Evolutionary conservation across 2,888 invertebrate genomes (phyloP), one percentile per base, ranked within the genome.

Genomic region (Trileptium ribeirensis): DNA sequence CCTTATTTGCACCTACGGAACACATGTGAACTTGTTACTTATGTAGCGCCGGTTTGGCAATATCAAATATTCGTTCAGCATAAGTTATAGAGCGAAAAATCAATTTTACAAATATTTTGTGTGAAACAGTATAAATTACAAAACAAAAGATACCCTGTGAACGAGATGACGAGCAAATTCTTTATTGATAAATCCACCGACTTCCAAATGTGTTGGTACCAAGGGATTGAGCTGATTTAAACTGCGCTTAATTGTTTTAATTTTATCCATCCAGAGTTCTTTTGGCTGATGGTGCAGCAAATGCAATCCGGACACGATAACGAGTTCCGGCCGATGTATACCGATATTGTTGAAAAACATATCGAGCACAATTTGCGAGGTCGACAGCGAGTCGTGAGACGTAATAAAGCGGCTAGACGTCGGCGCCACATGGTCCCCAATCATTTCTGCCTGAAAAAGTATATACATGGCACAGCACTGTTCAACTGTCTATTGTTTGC

Each of bases 341-440:
- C 83, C 82, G 37, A 87, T 85, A 1, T 89, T 83, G 82, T 87
- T 88, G 83, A 90, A 90, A 85, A 89, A 90, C 84, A 88, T 88
- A 80, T 89, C 88, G 79, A 88, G 87, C 0, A 88, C 86, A n/a
- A 75, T 34, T 36, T 36, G 38, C 3, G 37, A 37, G 3, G n/a
- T 86, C 86, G 90, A 90, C 83, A 88, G 88, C 82, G 88, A 87
- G 85, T 90, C 90, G 83, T 89, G 88, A 78, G 89, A 89, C 31
- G 89, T 88, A 82, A 90, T 90, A 84, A 90, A 90, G 34, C 90
- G 84, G 80, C 87, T 90, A 64, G 90, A 89, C 31, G 89, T 88
- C 0, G 89, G 89, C 0, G 90, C 86, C 19, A 86, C 86, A 81
- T 86, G 83, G 74, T 86, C 85, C 1, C 89, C 90, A 86, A 90